These are phyloP conservation scores for Nebria brevicollis DNA, from an alignment of 2,888 invertebrate species.

Conservation along the genomic window DNA sequence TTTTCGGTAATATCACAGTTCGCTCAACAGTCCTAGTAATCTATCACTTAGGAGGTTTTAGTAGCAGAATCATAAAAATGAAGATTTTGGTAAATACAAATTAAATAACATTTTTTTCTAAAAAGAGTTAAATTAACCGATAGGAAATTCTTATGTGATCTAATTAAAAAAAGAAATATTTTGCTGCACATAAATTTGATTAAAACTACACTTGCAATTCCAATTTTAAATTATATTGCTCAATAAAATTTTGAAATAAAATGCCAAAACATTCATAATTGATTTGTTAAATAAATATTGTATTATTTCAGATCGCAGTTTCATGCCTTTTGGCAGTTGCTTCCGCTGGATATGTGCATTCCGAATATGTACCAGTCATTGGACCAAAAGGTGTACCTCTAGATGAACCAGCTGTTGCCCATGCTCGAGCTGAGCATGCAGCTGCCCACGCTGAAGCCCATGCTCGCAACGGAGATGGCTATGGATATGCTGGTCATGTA, in stretches of 20 bases:
- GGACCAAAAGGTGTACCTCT: conserved; percentile 69
- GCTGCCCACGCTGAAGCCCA: conserved; percentile 65
- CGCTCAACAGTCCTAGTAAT: conserved; percentile 50
- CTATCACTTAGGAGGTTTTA: conserved; percentile 49
- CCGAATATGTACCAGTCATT: conserved; percentile 56
- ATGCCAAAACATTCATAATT: neutral
- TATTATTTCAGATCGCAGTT: conserved; percentile 59
- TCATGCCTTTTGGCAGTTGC: conserved; percentile 64
- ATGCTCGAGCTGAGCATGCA: conserved; percentile 66
- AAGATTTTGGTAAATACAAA: conserved; percentile 48
- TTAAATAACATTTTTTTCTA: neutral
- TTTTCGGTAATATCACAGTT: conserved; percentile 45
- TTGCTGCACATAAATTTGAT: neutral
- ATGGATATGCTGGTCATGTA: conserved; percentile 19
- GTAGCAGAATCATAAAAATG: conserved; percentile 42
- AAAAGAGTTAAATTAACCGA: neutral
- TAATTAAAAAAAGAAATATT: too few species aligned
- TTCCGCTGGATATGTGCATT: conserved; percentile 61
- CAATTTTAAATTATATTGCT: neutral
- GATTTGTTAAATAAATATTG: conserved; percentile 10
- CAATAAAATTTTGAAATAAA: neutral
- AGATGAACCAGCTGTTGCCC: conserved; percentile 64
- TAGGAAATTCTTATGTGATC: neutral
- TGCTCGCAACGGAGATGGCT: conserved; percentile 55
- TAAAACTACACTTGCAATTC: neutral